Evolutionary conservation across 2,113 vertebrate species (phyloP).

Genomic region (Notothenia coriiceps): DNA sequence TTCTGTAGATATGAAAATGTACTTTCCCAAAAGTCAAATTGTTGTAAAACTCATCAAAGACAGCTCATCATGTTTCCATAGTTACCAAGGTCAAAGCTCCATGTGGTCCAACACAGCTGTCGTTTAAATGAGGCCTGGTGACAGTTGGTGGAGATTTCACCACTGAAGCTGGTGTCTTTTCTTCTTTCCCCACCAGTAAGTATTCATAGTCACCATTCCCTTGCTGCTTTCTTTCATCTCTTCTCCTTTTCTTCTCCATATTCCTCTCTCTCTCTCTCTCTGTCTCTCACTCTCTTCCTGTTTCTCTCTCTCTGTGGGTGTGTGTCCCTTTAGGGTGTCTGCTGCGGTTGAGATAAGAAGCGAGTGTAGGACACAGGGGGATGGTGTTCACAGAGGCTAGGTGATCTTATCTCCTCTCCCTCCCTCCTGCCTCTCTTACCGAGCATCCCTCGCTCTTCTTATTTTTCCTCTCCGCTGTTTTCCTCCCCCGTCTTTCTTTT

Average conservation of each 20-base stretch:
- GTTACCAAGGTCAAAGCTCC: constrained; percentile 64
- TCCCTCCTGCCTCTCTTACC: constrained; percentile 52
- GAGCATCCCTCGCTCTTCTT: constrained; percentile 62
- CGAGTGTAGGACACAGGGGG: constrained; percentile 86
- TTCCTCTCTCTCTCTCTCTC: constrained; percentile 34
- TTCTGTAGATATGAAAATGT: neutral
- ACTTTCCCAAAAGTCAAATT: constrained; percentile 13
- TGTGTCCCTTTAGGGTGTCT: constrained; percentile 86
- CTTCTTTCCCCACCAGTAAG: constrained; percentile 61
- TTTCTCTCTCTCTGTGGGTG: constrained; percentile 74
- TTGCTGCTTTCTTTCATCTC: constrained; percentile 73
- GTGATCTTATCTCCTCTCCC: constrained; percentile 84
- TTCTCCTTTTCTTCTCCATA: constrained; percentile 54
- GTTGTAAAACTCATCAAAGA: constrained; percentile 14
- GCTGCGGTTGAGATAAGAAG: constrained; percentile 85
- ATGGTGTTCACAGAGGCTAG: constrained; percentile 86
- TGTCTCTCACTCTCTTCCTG: constrained; percentile 33
- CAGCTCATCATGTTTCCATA: constrained; percentile 42
- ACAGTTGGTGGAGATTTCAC: constrained; percentile 58
- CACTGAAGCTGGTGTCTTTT: constrained; percentile 39
- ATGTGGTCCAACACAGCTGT: constrained; percentile 58
- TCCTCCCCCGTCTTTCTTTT: constrained; percentile 42
- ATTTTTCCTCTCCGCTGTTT: constrained; percentile 54
- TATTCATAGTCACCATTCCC: constrained; percentile 66
- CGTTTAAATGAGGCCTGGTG: constrained; percentile 63